phyloP scores from a whole-genome alignment of 2,797 vertebrate genomes.

The Pygocentrus nattereri region DNA sequence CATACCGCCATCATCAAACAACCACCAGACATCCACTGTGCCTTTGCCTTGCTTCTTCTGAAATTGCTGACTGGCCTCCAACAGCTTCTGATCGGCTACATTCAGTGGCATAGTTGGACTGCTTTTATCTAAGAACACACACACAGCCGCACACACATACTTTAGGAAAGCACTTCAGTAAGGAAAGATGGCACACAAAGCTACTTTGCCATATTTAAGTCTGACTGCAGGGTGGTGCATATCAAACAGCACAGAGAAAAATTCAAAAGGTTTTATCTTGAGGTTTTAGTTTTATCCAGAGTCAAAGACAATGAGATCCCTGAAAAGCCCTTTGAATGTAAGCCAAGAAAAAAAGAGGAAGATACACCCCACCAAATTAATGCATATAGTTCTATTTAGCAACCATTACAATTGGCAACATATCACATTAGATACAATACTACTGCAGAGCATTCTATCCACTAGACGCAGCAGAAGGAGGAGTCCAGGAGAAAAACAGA shows the following conservation, averaged over 20 bases:
- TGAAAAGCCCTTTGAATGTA: background rate
- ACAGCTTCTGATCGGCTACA: conserved; percentile 82
- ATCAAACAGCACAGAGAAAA: conserved; percentile 36
- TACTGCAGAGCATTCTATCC: background rate
- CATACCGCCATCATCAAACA: conserved; percentile 89
- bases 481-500: conserved; percentile 45
- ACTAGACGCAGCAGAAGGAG: conserved; percentile 54
- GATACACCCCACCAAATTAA: background rate
- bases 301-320: conserved; percentile 5
- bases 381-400: background rate
- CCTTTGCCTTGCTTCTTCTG: conserved; percentile 89
- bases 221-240: conserved; percentile 45
- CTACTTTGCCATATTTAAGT: background rate
- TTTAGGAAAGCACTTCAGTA: background rate
- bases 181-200: background rate
- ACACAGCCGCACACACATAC: conserved; percentile 29
- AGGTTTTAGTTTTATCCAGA: background rate
- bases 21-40: conserved; percentile 91
- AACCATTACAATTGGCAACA: background rate
- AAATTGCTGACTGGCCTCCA: conserved; percentile 87
- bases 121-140: conserved; percentile 73
- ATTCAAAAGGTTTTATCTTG: conserved; percentile 9
- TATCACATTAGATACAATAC: background rate
- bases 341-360: background rate
- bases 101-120: conserved; percentile 76